Evolutionary conservation across 37 sponge, comb jelly and placozoan species (phyloP).

Genomic region (Petrosia ficiformis): DNA sequence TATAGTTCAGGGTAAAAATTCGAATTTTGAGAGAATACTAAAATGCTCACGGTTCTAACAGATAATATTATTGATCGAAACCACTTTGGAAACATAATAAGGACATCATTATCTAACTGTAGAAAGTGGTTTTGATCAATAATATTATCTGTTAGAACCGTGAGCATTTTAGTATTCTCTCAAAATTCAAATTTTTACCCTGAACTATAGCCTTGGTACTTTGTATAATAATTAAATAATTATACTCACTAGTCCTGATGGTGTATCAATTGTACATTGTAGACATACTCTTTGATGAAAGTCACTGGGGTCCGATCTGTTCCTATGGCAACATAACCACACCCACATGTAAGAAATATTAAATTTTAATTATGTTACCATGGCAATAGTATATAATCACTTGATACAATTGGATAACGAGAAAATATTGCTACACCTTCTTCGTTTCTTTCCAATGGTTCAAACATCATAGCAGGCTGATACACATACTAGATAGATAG

Average conservation of each 20-base stretch:
- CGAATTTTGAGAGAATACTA: too few species aligned
- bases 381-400: slow-evolving; percentile 56
- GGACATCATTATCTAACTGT: too few species aligned
- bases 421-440: slow-evolving; percentile 82
- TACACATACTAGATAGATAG: slow-evolving; percentile 65
- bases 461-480: slow-evolving; percentile 81
- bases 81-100: too few species aligned
- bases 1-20: too few species aligned
- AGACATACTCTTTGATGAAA: slow-evolving; percentile 78
- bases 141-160: too few species aligned
- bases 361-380: slow-evolving; percentile 17
- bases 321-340: slow-evolving; percentile 26
- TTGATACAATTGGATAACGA: slow-evolving; percentile 58
- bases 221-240: too few species aligned
- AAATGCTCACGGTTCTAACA: too few species aligned
- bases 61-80: too few species aligned
- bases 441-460: slow-evolving; percentile 15
- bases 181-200: too few species aligned
- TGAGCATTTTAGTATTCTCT: too few species aligned
- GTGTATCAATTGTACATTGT: slow-evolving; percentile 62
- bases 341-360: neutral
- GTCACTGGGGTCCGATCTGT: slow-evolving; percentile 47
- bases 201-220: too few species aligned
- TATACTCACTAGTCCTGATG: slow-evolving; percentile 24
- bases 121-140: too few species aligned